Evolutionary conservation across 2,888 invertebrate genomes (phyloP).

Genomic region (Geophilus truncorum): DNA sequence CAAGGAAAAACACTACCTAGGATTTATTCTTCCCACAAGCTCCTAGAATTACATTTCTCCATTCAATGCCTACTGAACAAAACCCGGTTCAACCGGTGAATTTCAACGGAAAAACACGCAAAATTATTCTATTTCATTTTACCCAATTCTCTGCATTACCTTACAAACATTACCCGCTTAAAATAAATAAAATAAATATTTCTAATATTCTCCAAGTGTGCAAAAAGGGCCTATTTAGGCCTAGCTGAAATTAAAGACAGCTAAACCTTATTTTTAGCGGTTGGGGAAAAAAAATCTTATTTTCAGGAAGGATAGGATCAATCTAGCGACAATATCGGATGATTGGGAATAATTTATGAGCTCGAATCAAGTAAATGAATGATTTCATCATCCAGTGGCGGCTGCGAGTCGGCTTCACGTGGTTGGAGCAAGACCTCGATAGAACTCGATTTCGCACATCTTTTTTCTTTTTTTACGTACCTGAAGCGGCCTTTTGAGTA

Average conservation of each 20-base stretch:
- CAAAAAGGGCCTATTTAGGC: background rate
- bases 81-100: background rate
- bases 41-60: background rate
- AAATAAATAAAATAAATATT: too few relatives aligned
- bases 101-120: background rate
- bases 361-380: background rate
- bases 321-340: background rate
- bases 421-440: background rate
- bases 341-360: background rate
- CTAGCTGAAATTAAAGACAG: background rate
- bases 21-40: background rate
- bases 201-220: background rate
- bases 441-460: background rate
- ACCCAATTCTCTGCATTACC: too few relatives aligned
- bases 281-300: background rate
- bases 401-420: constrained; percentile 2
- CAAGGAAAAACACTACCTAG: background rate
- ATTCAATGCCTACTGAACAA: background rate
- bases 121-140: background rate
- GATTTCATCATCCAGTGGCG: background rate
- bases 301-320: background rate
- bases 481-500: background rate
- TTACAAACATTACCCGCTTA: background rate
- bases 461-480: background rate
- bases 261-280: background rate